Evolutionary conservation across 2,113 vertebrate genomes (phyloP), one percentile per base, ranked within the genome.

Genomic region (Lucifuga dentata): DNA sequence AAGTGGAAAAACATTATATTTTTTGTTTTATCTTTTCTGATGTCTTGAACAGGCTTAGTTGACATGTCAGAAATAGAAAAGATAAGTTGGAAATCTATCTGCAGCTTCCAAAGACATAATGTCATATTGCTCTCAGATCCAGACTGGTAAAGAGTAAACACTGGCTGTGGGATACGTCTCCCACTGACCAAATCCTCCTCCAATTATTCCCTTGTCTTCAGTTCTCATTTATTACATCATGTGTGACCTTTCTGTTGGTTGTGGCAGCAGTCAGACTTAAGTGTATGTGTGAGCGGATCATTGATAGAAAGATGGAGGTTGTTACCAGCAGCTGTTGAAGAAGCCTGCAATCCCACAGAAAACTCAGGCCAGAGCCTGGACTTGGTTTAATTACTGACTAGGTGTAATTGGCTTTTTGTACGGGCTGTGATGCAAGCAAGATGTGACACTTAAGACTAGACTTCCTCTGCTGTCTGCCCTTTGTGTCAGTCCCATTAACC

Each of bases 401-500:
- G 19, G 20, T 32, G 76, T 90, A 89, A 91, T 89, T 88, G 86
- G 85, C 69, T 87, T 60, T 80, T 74, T 67, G 77, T 81, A 66
- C 29, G 33, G 69, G 36, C 78, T 61, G 60, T 76, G 70, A 75
- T 76, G 69, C 64, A 59, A 53, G 84, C 70, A 53, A 65, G 68
- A 86, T 73, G 77, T 91, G 87, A 90, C 90, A 90, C 86, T 86
- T 73, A 84, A 86, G 74, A 80, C 82, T 40, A 81, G 80, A 80
- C 76, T 76, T 85, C 73, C 57, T 78, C 65, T 75, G 76, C 69
- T 65, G 67, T 67, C 76, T 91, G 88, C 79, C 87, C 91, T 91
- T 91, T 91, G 85, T 87, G 87, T 85, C 82, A 76, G 75, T 64
- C 62, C 76, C 77, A 88, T 90, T 92, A 91, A 91, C 91, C 91